Percentiles rank a stretch among this genome's conserved stretches.
Conservation (phyloP, 2,113 vertebrate genomes). For the Misgurnus mizolepis region DNA sequence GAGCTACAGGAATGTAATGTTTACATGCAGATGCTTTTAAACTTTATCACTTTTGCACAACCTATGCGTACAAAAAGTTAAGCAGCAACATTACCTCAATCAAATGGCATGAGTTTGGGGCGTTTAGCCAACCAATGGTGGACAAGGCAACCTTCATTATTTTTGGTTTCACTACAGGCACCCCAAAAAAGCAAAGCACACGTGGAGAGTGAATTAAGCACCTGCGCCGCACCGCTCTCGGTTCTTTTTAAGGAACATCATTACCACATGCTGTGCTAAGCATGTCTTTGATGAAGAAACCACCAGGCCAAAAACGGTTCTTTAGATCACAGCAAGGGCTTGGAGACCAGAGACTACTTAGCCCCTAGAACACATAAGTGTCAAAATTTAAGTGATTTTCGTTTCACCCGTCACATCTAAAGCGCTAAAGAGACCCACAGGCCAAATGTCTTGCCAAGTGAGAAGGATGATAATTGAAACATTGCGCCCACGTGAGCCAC, state of each 20-base stretch:
- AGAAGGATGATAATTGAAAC: slow-evolving; percentile 42
- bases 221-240: not conserved
- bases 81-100: too few species aligned
- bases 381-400: slow-evolving; percentile 30
- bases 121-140: too few species aligned
- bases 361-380: slow-evolving; percentile 1
- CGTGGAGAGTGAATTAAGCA: not conserved
- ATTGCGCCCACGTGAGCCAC: not conserved
- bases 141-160: too few species aligned
- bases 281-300: slow-evolving; percentile 27
- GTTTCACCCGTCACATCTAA: slow-evolving; percentile 8
- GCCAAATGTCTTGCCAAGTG: slow-evolving; percentile 39
- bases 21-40: too few species aligned
- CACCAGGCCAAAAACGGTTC: not conserved
- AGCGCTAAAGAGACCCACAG: slow-evolving; percentile 42
- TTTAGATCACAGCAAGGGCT: slow-evolving; percentile 13
- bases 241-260: slow-evolving; percentile 21
- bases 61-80: too few species aligned
- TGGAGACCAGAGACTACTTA: not conserved
- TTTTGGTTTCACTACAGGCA: too few species aligned
- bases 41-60: too few species aligned
- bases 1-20: too few species aligned
- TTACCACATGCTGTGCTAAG: slow-evolving; percentile 11
- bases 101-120: too few species aligned
- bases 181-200: too few species aligned